Base-by-base conservation (phyloP, 2,888 invertebrate genomes). In the Venustoraphidia nigricollis region DNA sequence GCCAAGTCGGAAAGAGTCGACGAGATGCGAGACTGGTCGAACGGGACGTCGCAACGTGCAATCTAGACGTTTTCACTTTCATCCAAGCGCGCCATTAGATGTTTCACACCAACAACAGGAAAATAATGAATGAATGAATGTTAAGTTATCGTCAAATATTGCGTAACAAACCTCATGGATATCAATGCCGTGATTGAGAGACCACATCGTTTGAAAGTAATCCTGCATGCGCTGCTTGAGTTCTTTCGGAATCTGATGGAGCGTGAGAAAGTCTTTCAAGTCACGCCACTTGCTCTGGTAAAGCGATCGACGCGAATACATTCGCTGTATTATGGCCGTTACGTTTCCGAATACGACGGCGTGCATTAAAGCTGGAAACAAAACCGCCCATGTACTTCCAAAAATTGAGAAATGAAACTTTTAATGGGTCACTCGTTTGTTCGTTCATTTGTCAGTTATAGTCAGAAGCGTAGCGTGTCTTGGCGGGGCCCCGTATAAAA, bases 191-290 rank as follows among this genome's bases (percentile, higher is more conserved):
- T 94, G 93, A 70, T 94, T 95, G 52, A 96, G 76, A 10, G 94
- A 93, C 95, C 95, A 96, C 79, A 90, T 94, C 10, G 95, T 95
- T 68, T 95, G 94, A 66, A 95, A 95, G 67, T 94, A 95, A 65
- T 96, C 95, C 63, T 93, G 91, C 83, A 96, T 94, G 52, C 95
- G 73, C 63, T 92, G 92, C 64, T 94, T 93, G 52, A 96, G 72
- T 63, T 92, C 91, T 62, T 92, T 91, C 2, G 95, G 95, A 60
- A 96, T 90, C 73, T 94, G 92, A 72, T 95, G 93, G 54, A 94
- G 75, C 38, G 85, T 80, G 55, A 94, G 80, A 68, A 96, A 95
- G 69, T 95, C 95, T 71, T 95, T 95, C 52, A 96, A 74, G 66
- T 95, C 94, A 50, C 92, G 74, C 81, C 92, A 91, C 71, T 93